Evolutionary conservation across 2,113 vertebrate genomes (phyloP).

Genomic region (Scalopus aquaticus): DNA sequence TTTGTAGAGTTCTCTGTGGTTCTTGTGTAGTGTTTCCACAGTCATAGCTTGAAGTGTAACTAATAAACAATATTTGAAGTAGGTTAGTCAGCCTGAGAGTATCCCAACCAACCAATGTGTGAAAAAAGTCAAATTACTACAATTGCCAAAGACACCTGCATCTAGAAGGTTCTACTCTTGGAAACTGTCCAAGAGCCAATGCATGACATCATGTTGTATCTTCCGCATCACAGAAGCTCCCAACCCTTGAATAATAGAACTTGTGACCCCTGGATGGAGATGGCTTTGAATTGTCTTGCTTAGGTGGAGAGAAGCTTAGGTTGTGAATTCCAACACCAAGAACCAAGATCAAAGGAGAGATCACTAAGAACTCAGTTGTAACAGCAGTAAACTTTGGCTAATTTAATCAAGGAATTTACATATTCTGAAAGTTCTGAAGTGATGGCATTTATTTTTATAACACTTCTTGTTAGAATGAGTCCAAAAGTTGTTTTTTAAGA

Average conservation of each 20-base stretch:
- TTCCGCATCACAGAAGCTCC: neutral
- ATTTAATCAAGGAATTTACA: neutral
- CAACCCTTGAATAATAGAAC: neutral
- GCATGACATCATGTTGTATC: too few relatives aligned
- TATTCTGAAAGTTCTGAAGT: neutral
- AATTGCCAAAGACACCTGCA: neutral
- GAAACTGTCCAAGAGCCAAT: neutral
- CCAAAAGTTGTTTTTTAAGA: neutral
- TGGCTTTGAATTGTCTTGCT: neutral
- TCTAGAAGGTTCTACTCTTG: neutral
- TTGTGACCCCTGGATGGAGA: neutral
- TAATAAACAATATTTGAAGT: neutral
- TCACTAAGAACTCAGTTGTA: neutral
- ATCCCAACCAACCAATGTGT: neutral
- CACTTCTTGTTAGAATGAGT: neutral
- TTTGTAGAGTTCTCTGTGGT: neutral
- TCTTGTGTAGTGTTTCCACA: too few relatives aligned
- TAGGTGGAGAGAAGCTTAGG: neutral
- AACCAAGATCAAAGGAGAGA: neutral
- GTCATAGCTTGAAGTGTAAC: neutral
- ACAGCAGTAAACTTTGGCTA: neutral
- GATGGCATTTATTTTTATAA: neutral
- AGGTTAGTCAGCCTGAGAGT: neutral
- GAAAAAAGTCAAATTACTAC: neutral
- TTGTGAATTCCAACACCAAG: neutral